Percentiles rank a stretch among this genome's conserved stretches.
These are phyloP conservation scores for Linurgus olivaceus DNA, from an alignment of 2,797 vertebrate species.

Conservation along the genomic window DNA sequence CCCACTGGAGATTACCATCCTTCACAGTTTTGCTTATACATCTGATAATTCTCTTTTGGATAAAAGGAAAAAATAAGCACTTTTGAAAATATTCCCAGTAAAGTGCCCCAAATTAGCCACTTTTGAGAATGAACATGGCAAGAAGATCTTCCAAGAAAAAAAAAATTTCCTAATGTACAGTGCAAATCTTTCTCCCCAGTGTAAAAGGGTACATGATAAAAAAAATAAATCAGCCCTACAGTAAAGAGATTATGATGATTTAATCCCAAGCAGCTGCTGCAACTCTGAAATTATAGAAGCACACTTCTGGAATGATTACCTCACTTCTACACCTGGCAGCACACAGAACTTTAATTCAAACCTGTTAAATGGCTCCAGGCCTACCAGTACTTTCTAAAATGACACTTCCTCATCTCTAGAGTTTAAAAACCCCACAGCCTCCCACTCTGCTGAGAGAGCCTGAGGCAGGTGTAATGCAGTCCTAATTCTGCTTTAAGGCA, in stretches of 20 bases:
- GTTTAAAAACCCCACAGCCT: neutral
- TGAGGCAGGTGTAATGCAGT: neutral
- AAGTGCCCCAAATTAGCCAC: neutral
- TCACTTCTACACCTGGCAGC: neutral
- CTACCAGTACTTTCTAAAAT: neutral
- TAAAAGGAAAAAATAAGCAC: neutral
- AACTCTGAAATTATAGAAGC: neutral
- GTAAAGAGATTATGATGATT: neutral
- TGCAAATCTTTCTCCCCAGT: neutral
- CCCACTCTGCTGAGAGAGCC: neutral
- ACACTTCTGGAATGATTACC: neutral
- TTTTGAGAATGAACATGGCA: neutral
- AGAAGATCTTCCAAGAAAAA: neutral
- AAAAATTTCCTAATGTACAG: neutral
- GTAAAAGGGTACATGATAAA: neutral
- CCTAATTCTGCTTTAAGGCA: conserved; percentile 1
- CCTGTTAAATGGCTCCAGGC: neutral
- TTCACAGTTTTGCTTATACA: neutral
- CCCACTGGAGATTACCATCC: neutral
- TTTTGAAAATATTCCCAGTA: neutral
- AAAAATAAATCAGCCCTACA: neutral
- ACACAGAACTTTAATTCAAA: neutral
- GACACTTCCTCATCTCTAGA: neutral
- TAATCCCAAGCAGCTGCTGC: neutral
- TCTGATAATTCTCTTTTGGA: neutral